Conservation (phyloP, 2,888 invertebrate species). For the Rhorus exstirpatorius region DNA sequence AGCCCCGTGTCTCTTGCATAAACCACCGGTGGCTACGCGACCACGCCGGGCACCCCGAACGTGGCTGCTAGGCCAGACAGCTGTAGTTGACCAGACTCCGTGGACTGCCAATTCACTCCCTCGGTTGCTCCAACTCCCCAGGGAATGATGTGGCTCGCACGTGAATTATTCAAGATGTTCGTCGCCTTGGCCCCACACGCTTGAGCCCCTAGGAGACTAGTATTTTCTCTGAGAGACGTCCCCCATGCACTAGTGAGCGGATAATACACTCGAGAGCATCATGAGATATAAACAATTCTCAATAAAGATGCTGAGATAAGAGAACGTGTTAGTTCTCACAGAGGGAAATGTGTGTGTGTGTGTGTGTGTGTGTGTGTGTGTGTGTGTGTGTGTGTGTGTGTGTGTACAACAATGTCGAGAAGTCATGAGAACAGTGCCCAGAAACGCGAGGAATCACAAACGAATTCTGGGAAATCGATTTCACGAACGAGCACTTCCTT, state of each 20-base stretch:
- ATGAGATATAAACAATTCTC: slow-evolving; percentile 20
- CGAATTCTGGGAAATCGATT: slow-evolving; percentile 49
- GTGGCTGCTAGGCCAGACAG: slow-evolving; percentile 73
- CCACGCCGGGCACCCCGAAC: slow-evolving; percentile 70
- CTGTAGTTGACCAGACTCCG: slow-evolving; percentile 78
- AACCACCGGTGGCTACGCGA: slow-evolving; percentile 74
- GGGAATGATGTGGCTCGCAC: slow-evolving; percentile 59
- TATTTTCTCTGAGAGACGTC: slow-evolving; percentile 44
- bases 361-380: slow-evolving; percentile 4
- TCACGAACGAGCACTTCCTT: slow-evolving; percentile 27
- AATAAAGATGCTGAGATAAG: slow-evolving; percentile 76
- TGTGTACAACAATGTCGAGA: slow-evolving; percentile 75
- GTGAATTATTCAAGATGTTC: slow-evolving; percentile 82
- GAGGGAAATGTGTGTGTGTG: slow-evolving; percentile 21
- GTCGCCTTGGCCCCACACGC: slow-evolving; percentile 42
- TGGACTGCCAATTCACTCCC: slow-evolving; percentile 64
- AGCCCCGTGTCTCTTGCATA: slow-evolving; percentile 81
- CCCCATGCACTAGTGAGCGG: not conserved
- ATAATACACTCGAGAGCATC: slow-evolving; percentile 54
- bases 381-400: slow-evolving; percentile 25
- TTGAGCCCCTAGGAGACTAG: slow-evolving; percentile 34
- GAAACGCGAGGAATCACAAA: slow-evolving; percentile 22
- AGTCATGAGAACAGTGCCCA: slow-evolving; percentile 65
- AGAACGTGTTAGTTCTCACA: slow-evolving; percentile 67
- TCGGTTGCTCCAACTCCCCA: slow-evolving; percentile 49